phyloP scores from a whole-genome alignment of 2,113 vertebrate species.

The Oreochromis niloticus region DNA sequence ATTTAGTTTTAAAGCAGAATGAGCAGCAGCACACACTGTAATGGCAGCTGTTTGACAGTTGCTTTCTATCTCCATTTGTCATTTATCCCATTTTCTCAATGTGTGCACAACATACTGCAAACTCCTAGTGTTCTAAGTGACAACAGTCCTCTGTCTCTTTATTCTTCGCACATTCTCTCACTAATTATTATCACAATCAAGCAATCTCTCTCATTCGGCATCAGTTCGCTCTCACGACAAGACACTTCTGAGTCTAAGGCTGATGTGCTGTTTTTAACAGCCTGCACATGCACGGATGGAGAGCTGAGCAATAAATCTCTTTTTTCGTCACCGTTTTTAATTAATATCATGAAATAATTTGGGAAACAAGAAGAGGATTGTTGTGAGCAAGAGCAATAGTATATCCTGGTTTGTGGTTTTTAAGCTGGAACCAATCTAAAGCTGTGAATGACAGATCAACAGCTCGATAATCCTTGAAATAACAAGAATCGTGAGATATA shows the following conservation, averaged over 20 bases:
- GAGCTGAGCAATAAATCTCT: background rate
- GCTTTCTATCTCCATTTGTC: background rate
- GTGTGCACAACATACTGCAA: background rate
- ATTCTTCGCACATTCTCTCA: background rate
- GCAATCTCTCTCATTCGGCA: background rate
- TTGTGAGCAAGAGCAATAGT: background rate
- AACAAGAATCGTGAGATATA: background rate
- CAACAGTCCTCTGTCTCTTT: background rate
- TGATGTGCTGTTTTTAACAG: background rate
- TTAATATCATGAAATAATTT: background rate
- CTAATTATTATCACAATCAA: background rate
- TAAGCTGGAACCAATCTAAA: background rate
- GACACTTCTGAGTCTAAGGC: background rate
- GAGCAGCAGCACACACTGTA: background rate
- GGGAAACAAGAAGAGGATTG: background rate
- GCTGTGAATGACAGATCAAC: background rate
- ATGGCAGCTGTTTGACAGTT: background rate
- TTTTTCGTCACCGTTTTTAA: background rate
- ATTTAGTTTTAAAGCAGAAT: background rate
- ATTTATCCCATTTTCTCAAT: background rate
- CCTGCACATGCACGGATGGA: background rate
- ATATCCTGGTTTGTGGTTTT: background rate
- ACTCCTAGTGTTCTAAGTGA: background rate
- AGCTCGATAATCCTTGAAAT: background rate
- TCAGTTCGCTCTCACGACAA: background rate